These are phyloP conservation scores for Rhinoptilus africanus DNA, from an alignment of 2,113 vertebrate species.

Conservation along the genomic window DNA sequence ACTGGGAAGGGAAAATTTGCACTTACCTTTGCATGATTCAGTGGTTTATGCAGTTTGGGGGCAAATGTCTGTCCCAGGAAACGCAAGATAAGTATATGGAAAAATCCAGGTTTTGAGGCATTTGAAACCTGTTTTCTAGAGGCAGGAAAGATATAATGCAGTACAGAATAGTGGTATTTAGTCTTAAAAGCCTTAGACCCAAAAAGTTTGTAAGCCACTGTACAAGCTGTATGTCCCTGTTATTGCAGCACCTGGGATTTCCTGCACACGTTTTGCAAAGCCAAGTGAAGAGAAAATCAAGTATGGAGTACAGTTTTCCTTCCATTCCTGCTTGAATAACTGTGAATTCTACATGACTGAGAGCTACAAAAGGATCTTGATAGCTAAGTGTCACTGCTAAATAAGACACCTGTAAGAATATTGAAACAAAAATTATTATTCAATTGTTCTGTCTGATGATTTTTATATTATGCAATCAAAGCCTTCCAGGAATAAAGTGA, in stretches of 20 bases:
- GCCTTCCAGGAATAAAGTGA: not conserved
- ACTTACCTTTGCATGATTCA: not conserved
- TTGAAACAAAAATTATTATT: not conserved
- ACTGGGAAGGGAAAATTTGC: not conserved
- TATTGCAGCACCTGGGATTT: not conserved
- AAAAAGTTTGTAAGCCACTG: not conserved
- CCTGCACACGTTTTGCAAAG: not conserved
- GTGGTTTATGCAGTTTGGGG: not conserved
- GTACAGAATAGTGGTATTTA: not conserved
- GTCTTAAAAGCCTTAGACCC: not conserved
- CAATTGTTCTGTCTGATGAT: not conserved
- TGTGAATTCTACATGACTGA: not conserved
- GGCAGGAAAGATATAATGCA: not conserved
- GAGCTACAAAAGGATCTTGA: not conserved
- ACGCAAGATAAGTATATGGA: accelerated
- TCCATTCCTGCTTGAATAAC: not conserved
- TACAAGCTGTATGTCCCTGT: not conserved
- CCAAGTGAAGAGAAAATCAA: not conserved
- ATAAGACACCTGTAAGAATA: not conserved
- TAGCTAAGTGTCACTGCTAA: not conserved
- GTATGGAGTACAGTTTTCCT: not conserved
- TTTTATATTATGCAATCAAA: not conserved
- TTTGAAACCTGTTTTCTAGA: not conserved
- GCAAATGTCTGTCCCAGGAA: not conserved
- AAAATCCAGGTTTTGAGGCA: not conserved